These are phyloP conservation scores for Glareola pratincola DNA, from an alignment of 2,113 vertebrate genomes.

Conservation along the genomic window DNA sequence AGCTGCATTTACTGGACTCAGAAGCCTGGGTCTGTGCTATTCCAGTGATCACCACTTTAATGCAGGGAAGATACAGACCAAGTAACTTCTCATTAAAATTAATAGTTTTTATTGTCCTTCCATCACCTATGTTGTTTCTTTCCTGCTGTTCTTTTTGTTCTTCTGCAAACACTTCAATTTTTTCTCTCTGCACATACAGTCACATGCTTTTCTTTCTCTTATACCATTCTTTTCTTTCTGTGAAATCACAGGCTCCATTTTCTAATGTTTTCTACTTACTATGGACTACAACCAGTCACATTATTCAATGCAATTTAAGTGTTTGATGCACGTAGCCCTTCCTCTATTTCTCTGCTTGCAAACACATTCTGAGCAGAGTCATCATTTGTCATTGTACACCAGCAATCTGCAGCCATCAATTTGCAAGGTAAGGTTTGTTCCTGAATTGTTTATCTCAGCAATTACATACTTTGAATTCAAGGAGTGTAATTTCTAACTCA, in stretches of 20 bases:
- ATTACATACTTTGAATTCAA: conserved; percentile 2
- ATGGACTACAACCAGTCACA: neutral
- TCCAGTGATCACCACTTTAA: neutral
- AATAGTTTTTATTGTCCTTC: neutral
- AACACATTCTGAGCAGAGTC: neutral
- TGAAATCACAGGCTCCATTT: neutral
- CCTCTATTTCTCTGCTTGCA: neutral
- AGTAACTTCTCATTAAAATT: neutral
- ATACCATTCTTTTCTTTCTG: neutral
- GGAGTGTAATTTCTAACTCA: neutral
- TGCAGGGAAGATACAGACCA: neutral
- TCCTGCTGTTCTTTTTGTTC: neutral
- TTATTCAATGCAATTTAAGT: neutral
- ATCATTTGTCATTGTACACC: neutral
- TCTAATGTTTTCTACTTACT: neutral
- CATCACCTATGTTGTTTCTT: neutral
- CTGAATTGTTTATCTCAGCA: conserved; percentile 5
- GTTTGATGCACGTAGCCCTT: neutral
- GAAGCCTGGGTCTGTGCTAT: rapidly evolving
- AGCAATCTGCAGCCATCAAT: neutral
- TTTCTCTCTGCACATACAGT: neutral
- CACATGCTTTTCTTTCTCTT: neutral
- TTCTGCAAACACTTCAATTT: neutral
- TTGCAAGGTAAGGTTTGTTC: neutral
- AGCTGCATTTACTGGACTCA: neutral